Evolutionary conservation across 1,140 invertebrate genomes (phyloP).

Genomic region (Drosophila orena): DNA sequence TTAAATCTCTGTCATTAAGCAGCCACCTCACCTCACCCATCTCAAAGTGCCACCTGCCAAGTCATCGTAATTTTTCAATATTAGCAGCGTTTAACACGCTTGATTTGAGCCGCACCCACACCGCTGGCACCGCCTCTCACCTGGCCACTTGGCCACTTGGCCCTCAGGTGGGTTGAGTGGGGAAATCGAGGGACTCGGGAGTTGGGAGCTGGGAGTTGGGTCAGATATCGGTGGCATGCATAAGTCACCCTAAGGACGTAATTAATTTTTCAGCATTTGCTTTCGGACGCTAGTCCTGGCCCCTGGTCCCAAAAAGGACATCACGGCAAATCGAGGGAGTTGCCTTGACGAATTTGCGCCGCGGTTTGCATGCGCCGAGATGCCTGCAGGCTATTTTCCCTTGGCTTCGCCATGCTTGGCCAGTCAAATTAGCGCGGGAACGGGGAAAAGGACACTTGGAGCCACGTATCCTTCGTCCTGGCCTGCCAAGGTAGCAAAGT

Average conservation of each 20-base stretch:
- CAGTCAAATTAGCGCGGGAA: constrained; percentile 70
- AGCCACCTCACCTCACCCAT: constrained; percentile 21
- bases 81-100: constrained; percentile 76
- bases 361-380: constrained; percentile 49
- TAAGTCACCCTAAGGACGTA: constrained; percentile 84
- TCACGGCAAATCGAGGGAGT: constrained; percentile 14
- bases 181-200: constrained; percentile 6
- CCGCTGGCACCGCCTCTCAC: constrained; percentile 11
- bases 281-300: constrained; percentile 29
- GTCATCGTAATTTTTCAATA: constrained; percentile 73
- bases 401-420: constrained; percentile 48
- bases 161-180: constrained; percentile 5
- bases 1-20: constrained; percentile 38
- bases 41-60: constrained; percentile 23
- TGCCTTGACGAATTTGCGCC: constrained; percentile 80
- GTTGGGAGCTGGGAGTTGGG: constrained; percentile 10
- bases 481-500: constrained; percentile 36
- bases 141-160: background rate
- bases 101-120: constrained; percentile 52
- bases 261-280: constrained; percentile 84
- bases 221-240: constrained; percentile 55
- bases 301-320: constrained; percentile 8
- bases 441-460: constrained; percentile 45
- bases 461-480: constrained; percentile 18
- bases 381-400: constrained; percentile 40